phyloP scores from a whole-genome alignment of 2,113 vertebrate species.

The Hymenochirus boettgeri region DNA sequence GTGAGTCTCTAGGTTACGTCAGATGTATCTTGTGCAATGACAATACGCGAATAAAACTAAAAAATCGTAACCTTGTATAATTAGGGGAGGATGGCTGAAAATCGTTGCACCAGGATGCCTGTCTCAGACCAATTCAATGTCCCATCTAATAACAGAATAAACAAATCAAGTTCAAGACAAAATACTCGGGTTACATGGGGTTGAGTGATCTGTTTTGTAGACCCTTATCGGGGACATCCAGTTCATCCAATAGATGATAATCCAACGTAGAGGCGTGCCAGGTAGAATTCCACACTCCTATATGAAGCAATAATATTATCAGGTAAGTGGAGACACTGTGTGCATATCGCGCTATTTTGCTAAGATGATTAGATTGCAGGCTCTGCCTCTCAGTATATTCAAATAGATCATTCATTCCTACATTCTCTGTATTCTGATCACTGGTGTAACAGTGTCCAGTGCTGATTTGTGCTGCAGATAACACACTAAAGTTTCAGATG shows the following conservation, averaged over 20 bases:
- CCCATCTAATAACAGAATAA: not conserved
- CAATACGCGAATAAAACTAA: no score
- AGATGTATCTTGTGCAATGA: no score
- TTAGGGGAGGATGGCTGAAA: no score
- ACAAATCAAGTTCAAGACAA: not conserved
- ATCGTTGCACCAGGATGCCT: not conserved
- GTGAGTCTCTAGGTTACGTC: no score
- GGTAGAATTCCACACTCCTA: not conserved
- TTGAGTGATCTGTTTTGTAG: not conserved
- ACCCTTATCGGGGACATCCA: conserved; percentile 12
- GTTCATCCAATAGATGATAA: not conserved
- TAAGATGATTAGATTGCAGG: not conserved
- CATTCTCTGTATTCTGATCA: not conserved
- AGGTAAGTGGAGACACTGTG: not conserved
- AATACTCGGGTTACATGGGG: not conserved
- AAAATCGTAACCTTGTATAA: no score
- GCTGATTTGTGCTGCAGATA: no score
- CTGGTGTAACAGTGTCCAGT: no score
- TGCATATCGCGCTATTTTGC: not conserved
- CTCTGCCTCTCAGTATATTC: not conserved
- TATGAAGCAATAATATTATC: not conserved
- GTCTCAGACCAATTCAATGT: not conserved
- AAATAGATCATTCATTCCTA: not conserved
- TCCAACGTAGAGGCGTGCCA: not conserved
- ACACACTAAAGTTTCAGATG: no score